Conservation (phyloP, 1,140 invertebrate species). For the Penaeus vannamei region DNA sequence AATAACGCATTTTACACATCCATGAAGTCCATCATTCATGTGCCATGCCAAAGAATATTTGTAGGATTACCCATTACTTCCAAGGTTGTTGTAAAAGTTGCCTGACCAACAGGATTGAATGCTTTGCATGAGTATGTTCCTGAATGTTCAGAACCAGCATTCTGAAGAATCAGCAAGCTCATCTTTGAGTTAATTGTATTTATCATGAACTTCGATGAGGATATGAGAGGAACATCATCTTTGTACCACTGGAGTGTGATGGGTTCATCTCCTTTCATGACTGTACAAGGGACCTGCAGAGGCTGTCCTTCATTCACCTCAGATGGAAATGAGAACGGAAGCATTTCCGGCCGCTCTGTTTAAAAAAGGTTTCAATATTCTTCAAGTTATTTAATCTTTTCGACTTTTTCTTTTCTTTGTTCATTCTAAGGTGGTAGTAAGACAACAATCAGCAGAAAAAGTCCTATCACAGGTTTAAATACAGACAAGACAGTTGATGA, state of each 20-base stretch:
- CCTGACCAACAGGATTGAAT: conserved; percentile 69
- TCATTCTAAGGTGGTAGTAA: too few relatives aligned
- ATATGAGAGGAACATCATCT: conserved; percentile 53
- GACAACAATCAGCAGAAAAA: too few relatives aligned
- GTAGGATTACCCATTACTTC: conserved; percentile 68
- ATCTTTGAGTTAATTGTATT: conserved; percentile 59
- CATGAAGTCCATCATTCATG: too few relatives aligned
- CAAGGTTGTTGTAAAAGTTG: conserved; percentile 69
- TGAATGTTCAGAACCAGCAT: conserved; percentile 67
- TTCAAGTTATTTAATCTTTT: too few relatives aligned
- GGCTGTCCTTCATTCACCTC: conserved; percentile 76
- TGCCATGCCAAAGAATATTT: too few relatives aligned
- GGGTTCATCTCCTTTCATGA: conserved; percentile 76
- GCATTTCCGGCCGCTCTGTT: conserved; percentile 77
- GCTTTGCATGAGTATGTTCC: conserved; percentile 71
- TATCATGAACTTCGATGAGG: conserved; percentile 59
- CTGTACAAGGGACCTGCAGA: conserved; percentile 80
- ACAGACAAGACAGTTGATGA: too few relatives aligned
- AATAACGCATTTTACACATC: not conserved
- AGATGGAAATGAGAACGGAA: conserved; percentile 77
- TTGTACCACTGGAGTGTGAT: conserved; percentile 71
- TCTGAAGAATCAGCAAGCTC: conserved; percentile 63
- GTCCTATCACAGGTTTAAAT: too few relatives aligned
- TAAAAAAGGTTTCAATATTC: conserved; percentile 11
- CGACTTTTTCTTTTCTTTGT: too few relatives aligned